These are phyloP conservation scores for Brachystomella parvula DNA, from an alignment of 1,140 invertebrate species.

Conservation along the genomic window DNA sequence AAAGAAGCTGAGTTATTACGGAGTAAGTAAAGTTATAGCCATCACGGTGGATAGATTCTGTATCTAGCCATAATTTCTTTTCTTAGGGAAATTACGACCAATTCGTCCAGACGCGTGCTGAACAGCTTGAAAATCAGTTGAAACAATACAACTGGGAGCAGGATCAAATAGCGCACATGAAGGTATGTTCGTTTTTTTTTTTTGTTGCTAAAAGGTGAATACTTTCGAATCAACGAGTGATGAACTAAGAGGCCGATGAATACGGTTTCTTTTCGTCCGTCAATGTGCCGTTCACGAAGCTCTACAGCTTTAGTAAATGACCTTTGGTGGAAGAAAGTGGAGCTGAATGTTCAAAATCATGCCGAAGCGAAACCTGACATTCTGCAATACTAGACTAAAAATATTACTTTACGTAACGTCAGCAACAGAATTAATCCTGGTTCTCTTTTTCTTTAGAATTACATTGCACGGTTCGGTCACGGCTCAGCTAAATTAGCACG, in stretches of 20 bases:
- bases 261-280: not conserved
- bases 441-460: conserved; percentile 60
- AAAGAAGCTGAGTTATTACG: conserved; percentile 88
- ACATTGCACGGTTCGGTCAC: conserved; percentile 98
- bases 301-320: too few species aligned
- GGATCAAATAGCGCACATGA: conserved; percentile 98
- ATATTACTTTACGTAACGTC: conserved; percentile 26
- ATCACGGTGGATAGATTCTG: not conserved
- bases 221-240: conserved; percentile 35
- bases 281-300: not conserved
- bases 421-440: conserved; percentile 15
- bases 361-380: conserved; percentile 1
- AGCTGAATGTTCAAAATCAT: conserved; percentile 10
- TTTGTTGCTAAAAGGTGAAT: conserved; percentile 14
- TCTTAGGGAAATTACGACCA: conserved; percentile 83
- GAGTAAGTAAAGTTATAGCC: conserved; percentile 53
- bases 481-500: conserved; percentile 95
- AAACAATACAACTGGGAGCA: conserved; percentile 99
- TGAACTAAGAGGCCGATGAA: conserved; percentile 45
- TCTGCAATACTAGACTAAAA: not conserved
- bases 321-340: conserved; percentile 1
- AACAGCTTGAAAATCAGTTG: conserved; percentile 95
- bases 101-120: conserved; percentile 84
- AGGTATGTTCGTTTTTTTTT: conserved; percentile 51
- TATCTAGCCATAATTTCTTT: not conserved